phyloP scores from a whole-genome alignment of 2,113 vertebrate species.

The Tapirus terrestris region DNA sequence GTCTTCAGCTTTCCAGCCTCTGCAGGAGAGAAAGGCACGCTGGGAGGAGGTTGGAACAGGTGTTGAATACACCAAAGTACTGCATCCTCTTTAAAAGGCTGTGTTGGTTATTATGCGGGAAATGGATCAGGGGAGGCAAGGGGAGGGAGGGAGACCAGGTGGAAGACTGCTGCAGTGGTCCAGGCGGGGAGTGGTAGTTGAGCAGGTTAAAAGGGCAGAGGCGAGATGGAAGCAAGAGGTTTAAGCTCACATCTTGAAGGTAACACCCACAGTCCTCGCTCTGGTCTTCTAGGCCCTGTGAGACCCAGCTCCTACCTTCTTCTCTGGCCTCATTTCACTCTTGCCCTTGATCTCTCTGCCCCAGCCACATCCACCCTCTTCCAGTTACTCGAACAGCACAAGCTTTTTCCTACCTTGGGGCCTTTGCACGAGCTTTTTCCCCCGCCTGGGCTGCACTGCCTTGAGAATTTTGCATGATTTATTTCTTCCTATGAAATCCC shows the following conservation, averaged over 20 bases:
- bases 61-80: no score
- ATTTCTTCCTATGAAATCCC: not conserved
- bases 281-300: no score
- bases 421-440: not conserved
- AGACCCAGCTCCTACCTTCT: not conserved
- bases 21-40: not conserved
- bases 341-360: not conserved
- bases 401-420: not conserved
- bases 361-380: not conserved
- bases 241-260: not conserved
- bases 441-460: not conserved
- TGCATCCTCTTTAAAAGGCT: not conserved
- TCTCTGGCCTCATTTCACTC: not conserved
- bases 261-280: not conserved
- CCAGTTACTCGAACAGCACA: not conserved
- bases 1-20: not conserved
- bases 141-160: not conserved
- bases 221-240: not conserved
- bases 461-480: not conserved
- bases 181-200: not conserved
- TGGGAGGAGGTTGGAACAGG: not conserved
- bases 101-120: not conserved
- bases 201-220: not conserved
- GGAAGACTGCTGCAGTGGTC: not conserved
- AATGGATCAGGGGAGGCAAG: no score